A percentile compares a stretch with the other conserved stretches of the same genome.
Conservation (phyloP, 2,888 invertebrate genomes). For the Junonia oenone region DNA sequence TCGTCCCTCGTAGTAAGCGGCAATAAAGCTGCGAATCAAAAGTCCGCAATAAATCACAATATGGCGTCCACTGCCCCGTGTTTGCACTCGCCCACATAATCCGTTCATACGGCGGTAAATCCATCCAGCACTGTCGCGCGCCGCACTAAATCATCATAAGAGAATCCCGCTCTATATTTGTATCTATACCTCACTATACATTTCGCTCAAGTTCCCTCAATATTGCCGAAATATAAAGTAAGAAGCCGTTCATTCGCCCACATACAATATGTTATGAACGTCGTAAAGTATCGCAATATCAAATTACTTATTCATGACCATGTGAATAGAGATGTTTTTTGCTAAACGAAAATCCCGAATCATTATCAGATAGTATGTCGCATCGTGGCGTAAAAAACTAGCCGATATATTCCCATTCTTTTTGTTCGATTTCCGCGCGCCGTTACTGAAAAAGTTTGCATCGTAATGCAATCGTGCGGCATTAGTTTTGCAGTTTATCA, state of each 20-base stretch:
- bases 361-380: constrained; percentile 61
- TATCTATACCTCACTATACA: constrained; percentile 43
- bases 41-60: constrained; percentile 73
- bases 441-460: constrained; percentile 75
- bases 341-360: constrained; percentile 53
- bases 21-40: constrained; percentile 76
- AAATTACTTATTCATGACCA: constrained; percentile 20
- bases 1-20: constrained; percentile 50
- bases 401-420: constrained; percentile 61
- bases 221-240: constrained; percentile 22
- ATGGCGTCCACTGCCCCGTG: constrained; percentile 74
- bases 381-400: constrained; percentile 52
- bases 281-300: constrained; percentile 13
- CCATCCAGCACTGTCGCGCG: constrained; percentile 72
- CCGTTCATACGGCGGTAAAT: constrained; percentile 77
- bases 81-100: constrained; percentile 80
- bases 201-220: constrained; percentile 34
- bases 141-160: constrained; percentile 77
- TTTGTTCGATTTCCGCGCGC: constrained; percentile 63
- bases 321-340: constrained; percentile 31
- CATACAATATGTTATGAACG: constrained; percentile 18
- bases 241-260: constrained; percentile 9
- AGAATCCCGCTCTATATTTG: constrained; percentile 57
- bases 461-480: constrained; percentile 73
- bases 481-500: constrained; percentile 75